Evolutionary conservation across 2,797 vertebrate genomes (phyloP), one percentile per base, ranked within the genome.

Genomic region (Esox lucius): DNA sequence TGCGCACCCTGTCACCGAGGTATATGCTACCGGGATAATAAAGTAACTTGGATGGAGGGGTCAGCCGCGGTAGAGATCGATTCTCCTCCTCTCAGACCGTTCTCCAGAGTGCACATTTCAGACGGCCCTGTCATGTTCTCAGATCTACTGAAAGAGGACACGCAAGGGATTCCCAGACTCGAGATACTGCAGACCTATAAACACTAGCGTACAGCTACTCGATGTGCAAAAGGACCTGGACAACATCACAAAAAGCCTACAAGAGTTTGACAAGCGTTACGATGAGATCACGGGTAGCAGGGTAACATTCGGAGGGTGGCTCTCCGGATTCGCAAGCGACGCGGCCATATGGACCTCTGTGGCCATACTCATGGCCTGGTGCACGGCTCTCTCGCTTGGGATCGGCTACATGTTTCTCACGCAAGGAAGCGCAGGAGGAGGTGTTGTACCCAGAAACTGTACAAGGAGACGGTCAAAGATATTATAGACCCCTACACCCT

Each of bases 61-160:
- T 56, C 77, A 0, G 68, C 8, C 0, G 4, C 19, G 0, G 72
- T 82, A 0, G 28, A 72, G 2, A 76, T 82, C 0, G 56, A 31
- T 3, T 79, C 80, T 0, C 77, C 80, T 8, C 80, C 77, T 0
- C 69, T 82, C 0, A 71, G 73, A 1, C 65, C 65, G 0, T 77
- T 82, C n/a, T 72, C 72, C 0, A 49, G 77, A 3, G 68, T 64
- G 0, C 80, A 77, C 24, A 66, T 79, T n/a, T 79, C 77, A 0
- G 80, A 82, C 3, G 80, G 80, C 28, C 80, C 80, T 0, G 4
- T 82, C 6, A 66, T 74, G 0, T 82, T 77, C 2, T 1, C 68
- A 0, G 66, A 75, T 4, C 17, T 82, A 0, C 26, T 82, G 9
- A 79, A 75, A 35, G 39, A 65, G 0, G 4, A 0, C 1, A 0